These are phyloP conservation scores for Limenitis camilla DNA, from an alignment of 2,888 invertebrate species.

Conservation along the genomic window DNA sequence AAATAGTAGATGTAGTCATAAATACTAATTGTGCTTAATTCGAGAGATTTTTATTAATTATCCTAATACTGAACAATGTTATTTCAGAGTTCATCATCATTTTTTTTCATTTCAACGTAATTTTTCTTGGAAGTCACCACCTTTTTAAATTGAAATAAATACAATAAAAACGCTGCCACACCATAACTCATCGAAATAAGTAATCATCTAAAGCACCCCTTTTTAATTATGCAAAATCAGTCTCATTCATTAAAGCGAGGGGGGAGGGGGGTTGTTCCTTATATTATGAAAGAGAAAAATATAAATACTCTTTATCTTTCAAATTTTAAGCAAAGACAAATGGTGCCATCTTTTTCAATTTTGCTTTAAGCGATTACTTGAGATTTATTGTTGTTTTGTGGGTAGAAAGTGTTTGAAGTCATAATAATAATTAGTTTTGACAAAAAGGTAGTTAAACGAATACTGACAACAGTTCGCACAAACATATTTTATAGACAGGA, in stretches of 20 bases:
- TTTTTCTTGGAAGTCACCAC: constrained; percentile 10
- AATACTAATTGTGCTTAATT: too few relatives aligned
- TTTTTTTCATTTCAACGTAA: constrained; percentile 8
- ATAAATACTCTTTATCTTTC: constrained; percentile 59
- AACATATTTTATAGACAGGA: too few relatives aligned
- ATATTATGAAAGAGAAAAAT: constrained; percentile 39
- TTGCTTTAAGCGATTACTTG: constrained; percentile 24
- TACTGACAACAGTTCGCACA: too few relatives aligned
- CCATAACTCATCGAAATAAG: constrained; percentile 65
- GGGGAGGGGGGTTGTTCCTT: too few relatives aligned
- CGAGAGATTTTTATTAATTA: too few relatives aligned
- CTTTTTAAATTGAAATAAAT: constrained; percentile 28
- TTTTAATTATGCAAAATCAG: constrained; percentile 72
- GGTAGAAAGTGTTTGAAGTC: too few relatives aligned
- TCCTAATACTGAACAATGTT: background rate
- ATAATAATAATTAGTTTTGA: too few relatives aligned
- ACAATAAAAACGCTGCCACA: constrained; percentile 29
- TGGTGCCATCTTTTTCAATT: constrained; percentile 56
- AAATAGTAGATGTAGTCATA: too few relatives aligned
- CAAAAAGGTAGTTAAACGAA: too few relatives aligned
- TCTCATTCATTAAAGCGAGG: constrained; percentile 59
- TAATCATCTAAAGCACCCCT: constrained; percentile 60
- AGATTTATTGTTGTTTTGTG: constrained; percentile 24
- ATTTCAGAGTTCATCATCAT: background rate
- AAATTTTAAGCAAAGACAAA: constrained; percentile 58